phyloP scores from a whole-genome alignment of 2,888 invertebrate species.

The Synergus umbraculus region DNA sequence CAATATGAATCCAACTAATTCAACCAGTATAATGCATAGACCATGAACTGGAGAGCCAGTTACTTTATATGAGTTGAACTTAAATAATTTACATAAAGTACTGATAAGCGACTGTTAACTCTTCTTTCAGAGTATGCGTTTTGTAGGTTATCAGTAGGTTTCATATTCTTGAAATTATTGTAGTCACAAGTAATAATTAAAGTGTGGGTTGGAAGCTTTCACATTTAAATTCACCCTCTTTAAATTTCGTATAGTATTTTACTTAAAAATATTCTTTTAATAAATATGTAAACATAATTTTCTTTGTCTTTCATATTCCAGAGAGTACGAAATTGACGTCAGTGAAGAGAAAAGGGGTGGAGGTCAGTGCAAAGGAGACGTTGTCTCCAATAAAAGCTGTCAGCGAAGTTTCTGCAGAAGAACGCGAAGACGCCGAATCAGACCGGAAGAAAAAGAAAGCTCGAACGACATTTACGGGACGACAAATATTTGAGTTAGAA shows the following conservation, averaged over 20 bases:
- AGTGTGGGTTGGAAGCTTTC: no score
- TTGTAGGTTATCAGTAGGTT: no score
- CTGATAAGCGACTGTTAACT: no score
- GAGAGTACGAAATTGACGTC: slow-evolving; percentile 60
- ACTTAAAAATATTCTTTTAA: background rate
- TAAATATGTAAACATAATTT: background rate
- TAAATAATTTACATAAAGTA: no score
- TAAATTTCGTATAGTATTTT: background rate
- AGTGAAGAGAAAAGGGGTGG: slow-evolving; percentile 69
- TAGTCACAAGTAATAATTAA: no score
- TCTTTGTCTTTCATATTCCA: slow-evolving; percentile 49
- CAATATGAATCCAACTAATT: no score
- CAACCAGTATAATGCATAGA: no score
- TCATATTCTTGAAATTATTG: no score
- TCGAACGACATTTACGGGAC: slow-evolving; percentile 95
- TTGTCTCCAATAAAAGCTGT: slow-evolving; percentile 63
- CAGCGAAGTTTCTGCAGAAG: slow-evolving; percentile 65
- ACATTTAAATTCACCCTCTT: background rate
- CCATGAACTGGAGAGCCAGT: no score
- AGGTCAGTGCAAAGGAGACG: slow-evolving; percentile 65
- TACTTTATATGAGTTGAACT: no score
- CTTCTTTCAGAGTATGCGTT: no score
- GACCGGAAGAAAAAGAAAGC: slow-evolving; percentile 90
- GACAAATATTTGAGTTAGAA: slow-evolving; percentile 97
- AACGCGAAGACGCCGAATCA: slow-evolving; percentile 79